Conservation (phyloP, 2,888 invertebrate genomes). For the Nemapogon koenigi region DNA sequence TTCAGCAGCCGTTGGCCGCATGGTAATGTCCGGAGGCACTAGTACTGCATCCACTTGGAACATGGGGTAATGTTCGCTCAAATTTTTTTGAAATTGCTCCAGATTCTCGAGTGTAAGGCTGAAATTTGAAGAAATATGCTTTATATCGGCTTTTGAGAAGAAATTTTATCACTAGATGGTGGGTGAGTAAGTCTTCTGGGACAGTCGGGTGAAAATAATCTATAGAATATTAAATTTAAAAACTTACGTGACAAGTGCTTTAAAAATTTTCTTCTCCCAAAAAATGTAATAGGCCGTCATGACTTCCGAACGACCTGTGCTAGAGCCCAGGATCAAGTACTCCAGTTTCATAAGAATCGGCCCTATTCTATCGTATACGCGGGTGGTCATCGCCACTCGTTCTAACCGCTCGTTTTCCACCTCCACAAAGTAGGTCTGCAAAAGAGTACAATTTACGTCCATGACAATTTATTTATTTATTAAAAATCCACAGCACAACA, state of each 20-base stretch:
- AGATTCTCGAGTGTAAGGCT: conserved; percentile 75
- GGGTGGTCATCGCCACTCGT: conserved; percentile 70
- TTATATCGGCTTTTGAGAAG: too few relatives aligned
- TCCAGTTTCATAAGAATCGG: conserved; percentile 87
- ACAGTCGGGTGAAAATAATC: too few relatives aligned
- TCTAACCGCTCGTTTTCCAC: conserved; percentile 73
- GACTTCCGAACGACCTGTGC: conserved; percentile 74
- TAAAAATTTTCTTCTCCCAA: conserved; percentile 84
- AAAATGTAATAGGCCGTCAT: conserved; percentile 80
- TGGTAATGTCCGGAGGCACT: conserved; percentile 75
- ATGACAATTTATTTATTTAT: too few relatives aligned
- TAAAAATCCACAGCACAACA: too few relatives aligned
- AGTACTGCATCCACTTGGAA: conserved; percentile 84
- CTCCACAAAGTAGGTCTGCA: conserved; percentile 73
- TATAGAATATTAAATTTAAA: background rate
- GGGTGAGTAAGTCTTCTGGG: too few relatives aligned
- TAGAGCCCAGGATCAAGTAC: conserved; percentile 80
- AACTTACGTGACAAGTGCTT: conserved; percentile 37
- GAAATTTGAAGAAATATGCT: conserved; percentile 13
- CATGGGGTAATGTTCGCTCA: conserved; percentile 64
- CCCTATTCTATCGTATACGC: conserved; percentile 79
- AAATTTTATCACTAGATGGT: too few relatives aligned
- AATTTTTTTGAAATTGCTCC: conserved; percentile 67
- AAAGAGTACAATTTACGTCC: background rate
- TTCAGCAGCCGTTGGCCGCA: conserved; percentile 78